Conservation (phyloP, 2,113 vertebrate species). For the Benitochromis conjunctus region DNA sequence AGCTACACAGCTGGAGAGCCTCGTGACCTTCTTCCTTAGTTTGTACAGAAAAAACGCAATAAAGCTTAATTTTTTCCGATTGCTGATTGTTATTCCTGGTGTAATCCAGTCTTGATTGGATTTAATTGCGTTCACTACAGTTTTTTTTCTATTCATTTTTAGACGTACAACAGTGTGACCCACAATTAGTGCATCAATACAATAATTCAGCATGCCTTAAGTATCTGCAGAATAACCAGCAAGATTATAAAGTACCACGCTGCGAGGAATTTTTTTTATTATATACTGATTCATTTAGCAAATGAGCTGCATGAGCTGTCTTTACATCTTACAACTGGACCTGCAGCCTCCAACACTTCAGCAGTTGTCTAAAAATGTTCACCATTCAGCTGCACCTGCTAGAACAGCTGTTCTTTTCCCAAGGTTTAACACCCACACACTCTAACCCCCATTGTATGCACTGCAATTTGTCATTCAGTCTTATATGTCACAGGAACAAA, state of each 20-base stretch:
- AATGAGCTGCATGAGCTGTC: neutral
- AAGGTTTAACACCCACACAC: neutral
- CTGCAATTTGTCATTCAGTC: neutral
- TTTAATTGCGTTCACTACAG: slow-evolving; percentile 45
- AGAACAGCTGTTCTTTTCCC: slow-evolving; percentile 1
- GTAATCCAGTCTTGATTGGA: slow-evolving; percentile 27
- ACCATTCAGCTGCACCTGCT: neutral
- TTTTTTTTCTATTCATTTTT: neutral
- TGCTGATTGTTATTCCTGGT: slow-evolving; percentile 16
- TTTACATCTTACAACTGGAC: neutral
- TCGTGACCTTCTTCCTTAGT: slow-evolving; percentile 18
- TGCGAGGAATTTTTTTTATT: neutral
- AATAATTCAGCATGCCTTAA: neutral
- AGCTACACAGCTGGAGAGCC: slow-evolving; percentile 48
- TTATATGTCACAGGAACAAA: neutral
- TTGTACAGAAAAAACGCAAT: slow-evolving; percentile 19
- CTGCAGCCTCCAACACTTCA: neutral
- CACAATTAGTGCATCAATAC: neutral
- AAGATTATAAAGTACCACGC: neutral
- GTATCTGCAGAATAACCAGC: neutral
- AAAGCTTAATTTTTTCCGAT: neutral
- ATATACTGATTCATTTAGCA: neutral
- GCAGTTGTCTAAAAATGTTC: neutral
- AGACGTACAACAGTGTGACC: neutral
- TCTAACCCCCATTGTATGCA: neutral